Base-by-base conservation (phyloP, 2,888 invertebrate genomes). In the Pollenia griseotomentosa region DNA sequence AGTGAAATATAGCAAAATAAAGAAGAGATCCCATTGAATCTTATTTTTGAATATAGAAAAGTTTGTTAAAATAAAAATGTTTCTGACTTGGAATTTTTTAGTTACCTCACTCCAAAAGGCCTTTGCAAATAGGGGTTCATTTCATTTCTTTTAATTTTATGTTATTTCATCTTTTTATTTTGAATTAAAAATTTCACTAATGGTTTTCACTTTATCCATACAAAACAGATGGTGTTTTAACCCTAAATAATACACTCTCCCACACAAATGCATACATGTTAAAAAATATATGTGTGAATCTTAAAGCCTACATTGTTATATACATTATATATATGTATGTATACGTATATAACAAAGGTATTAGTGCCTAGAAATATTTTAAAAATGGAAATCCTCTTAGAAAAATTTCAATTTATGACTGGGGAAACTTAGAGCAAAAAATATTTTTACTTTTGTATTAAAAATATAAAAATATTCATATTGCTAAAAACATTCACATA, bases 341-440 rank as follows among this genome's bases (percentile, higher is more conserved):
- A 40, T 57, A 12, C 11, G 57, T 57, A 59, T 59, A 33, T 40
- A 40, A 40, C 33, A 59, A 59, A 59, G 14, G 59, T 59, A 59
- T 59, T 59, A 59, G 59, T 33, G 59, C 59, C 33, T 59, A 59
- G 59, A 59, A 59, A 59, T 59, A 59, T 59, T 59, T 59, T 59
- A 59, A 59, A 59, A 33, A 5, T 59, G 59, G 33, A 59, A 59
- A 59, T 59, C 59, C 59, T 59, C 40, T 59, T 59, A 59, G 33
- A 59, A 59, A 59, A 59, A 33, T 59, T 59, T 14, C 59, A 59
- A 40, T 59, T 59, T 59, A 59, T 59, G 14, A 40, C 33, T 40
- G 59, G 40, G 40, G 59, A 40, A 33, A 7, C 33, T 5, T 33
- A 2, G 10, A 12, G 12, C 48, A 12, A 48, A 48, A 48, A 48